These are phyloP conservation scores for Frieseomelitta varia DNA, from an alignment of 1,140 invertebrate genomes.

Conservation along the genomic window DNA sequence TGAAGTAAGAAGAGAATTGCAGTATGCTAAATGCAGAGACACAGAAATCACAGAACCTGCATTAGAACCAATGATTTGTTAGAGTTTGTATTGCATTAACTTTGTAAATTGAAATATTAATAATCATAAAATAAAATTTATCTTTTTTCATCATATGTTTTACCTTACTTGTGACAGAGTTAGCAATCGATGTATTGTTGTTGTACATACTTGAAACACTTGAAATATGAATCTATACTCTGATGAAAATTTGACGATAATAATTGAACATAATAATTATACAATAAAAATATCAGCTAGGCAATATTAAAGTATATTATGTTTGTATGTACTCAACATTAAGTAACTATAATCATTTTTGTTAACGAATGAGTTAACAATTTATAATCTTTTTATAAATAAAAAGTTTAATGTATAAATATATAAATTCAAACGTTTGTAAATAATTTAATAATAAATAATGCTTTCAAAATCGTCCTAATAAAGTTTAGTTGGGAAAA, in stretches of 20 bases:
- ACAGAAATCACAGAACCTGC: slow-evolving; percentile 81
- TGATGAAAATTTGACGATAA: background rate
- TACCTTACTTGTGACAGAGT: background rate
- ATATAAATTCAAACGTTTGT: background rate
- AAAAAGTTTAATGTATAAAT: background rate
- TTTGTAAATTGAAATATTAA: slow-evolving; percentile 35
- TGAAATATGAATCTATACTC: background rate
- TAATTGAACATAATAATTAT: background rate
- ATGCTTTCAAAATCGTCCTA: background rate
- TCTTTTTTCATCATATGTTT: background rate
- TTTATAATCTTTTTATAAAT: background rate
- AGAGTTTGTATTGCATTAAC: slow-evolving; percentile 8
- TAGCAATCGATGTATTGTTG: background rate
- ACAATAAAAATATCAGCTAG: background rate
- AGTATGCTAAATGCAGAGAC: slow-evolving; percentile 92
- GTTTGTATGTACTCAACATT: background rate
- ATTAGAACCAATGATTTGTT: slow-evolving; percentile 61
- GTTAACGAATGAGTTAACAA: background rate
- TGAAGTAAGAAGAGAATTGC: slow-evolving; percentile 93
- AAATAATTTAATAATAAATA: background rate
- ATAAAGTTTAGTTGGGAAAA: background rate
- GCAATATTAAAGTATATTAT: background rate
- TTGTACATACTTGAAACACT: background rate
- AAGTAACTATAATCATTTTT: background rate
- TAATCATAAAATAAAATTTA: background rate